phyloP scores from a whole-genome alignment of 2,113 vertebrate genomes.

The Corythornis madagascariensis region DNA sequence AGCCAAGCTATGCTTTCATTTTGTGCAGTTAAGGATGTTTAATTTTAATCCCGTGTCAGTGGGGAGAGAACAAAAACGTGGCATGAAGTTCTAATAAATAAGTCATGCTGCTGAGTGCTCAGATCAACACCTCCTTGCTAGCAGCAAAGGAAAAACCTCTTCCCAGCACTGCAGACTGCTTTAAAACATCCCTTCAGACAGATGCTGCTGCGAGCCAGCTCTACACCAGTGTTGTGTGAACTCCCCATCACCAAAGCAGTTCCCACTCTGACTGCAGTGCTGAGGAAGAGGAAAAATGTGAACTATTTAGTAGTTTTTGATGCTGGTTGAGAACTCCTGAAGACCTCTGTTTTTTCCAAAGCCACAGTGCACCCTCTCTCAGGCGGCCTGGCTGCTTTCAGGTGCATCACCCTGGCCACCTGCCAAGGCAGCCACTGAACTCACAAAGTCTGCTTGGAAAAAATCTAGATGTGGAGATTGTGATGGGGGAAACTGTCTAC shows the following conservation, averaged over 20 bases:
- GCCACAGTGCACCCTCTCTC: neutral
- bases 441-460: neutral
- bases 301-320: neutral
- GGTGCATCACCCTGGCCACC: neutral
- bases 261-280: neutral
- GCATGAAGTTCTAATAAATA: slow-evolving; percentile 49
- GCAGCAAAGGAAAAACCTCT: neutral
- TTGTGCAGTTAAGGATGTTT: slow-evolving; percentile 1
- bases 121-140: slow-evolving; percentile 49
- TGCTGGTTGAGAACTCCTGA: neutral
- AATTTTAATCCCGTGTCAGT: slow-evolving; percentile 34
- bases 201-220: neutral
- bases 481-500: neutral
- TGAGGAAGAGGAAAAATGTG: neutral
- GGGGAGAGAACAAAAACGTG: neutral
- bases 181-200: neutral
- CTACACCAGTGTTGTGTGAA: neutral
- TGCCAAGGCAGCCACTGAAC: slow-evolving; percentile 6
- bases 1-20: slow-evolving; percentile 4
- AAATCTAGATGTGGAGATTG: slow-evolving; percentile 6
- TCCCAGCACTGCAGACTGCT: slow-evolving; percentile 12
- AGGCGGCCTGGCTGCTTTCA: slow-evolving; percentile 25
- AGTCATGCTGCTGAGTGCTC: neutral
- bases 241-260: neutral
- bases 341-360: neutral